Evolutionary conservation across 2,888 invertebrate species (phyloP).

Genomic region (Trachelus iudaicus): DNA sequence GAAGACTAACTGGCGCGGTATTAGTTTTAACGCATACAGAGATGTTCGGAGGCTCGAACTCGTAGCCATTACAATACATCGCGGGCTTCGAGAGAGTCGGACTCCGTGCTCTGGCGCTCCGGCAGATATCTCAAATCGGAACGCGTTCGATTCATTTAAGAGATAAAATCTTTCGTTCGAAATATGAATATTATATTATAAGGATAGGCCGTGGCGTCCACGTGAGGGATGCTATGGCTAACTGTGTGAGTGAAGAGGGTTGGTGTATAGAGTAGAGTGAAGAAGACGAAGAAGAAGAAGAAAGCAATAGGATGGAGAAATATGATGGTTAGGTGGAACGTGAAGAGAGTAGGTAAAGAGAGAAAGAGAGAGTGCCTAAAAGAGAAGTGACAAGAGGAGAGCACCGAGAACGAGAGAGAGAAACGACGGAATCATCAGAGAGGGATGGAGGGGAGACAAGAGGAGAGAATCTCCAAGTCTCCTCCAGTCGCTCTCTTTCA

Average conservation of each 20-base stretch:
- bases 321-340: background rate
- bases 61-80: slow-evolving; percentile 53
- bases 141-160: slow-evolving; percentile 65
- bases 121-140: slow-evolving; percentile 62
- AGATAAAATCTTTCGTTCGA: slow-evolving; percentile 65
- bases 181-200: slow-evolving; percentile 66
- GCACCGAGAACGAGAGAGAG: background rate
- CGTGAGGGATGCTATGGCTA: background rate
- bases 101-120: slow-evolving; percentile 11
- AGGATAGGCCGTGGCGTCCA: slow-evolving; percentile 39
- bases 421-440: background rate
- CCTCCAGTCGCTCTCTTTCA: background rate
- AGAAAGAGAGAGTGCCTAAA: background rate
- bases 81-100: slow-evolving; percentile 28
- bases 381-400: background rate
- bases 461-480: background rate
- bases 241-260: background rate
- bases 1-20: slow-evolving; percentile 30
- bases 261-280: background rate
- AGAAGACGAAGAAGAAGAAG: background rate
- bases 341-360: background rate
- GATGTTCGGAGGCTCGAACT: slow-evolving; percentile 17
- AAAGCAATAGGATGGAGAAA: background rate
- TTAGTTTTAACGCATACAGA: slow-evolving; percentile 47
- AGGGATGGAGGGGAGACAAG: background rate